Base-by-base conservation (phyloP, 2,888 invertebrate species). In the Parnassius smintheus region DNA sequence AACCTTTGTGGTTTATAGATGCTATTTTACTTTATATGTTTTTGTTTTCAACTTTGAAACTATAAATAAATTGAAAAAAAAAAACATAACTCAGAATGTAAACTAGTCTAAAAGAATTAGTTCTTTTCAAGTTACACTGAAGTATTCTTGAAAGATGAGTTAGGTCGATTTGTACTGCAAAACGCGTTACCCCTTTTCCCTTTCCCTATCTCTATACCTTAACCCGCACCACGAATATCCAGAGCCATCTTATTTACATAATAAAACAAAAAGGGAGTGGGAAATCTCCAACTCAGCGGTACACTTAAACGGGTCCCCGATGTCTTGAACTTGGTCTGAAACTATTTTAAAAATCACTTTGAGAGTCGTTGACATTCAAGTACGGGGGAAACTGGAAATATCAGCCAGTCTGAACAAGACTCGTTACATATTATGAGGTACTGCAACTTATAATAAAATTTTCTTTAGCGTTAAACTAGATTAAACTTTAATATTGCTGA, bases 161-260 rank as follows among this genome's bases (percentile, higher is more conserved):
- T 49, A 65, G 59, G 59, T 62, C 45, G 56, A 53, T 53, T 59
- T 35, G 52, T 48, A 61, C 52, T 58, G 54, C 58, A 56, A 46
- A 65, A 51, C 50, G 46, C 53, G 56, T 61, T 61, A 59, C 56
- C 18, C 22, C 42, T 48, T 8, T 25, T 18, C 42, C 12, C 7
- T 48, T 4, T n/a, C 12, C 18, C 22, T 11, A 11, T 12, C 59
- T 46, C 25, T 2, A 9, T 10, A 8, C 46, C 44, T 44, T 3
- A 25, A 4, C 3, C 25, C 25, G 25, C 25, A 44, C 61, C 54
- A 45, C 61, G 55, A 51, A 59, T 55, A 58, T 60, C 56, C 64
- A 48, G 53, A 49, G 59, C 55, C 18, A 53, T 53, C 58, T 63
- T 69, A 72, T 74, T 74, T 72, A 72, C 73, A 74, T 74, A 71